These are phyloP conservation scores for Linnaemya tessellans DNA, from an alignment of 2,888 invertebrate species.

Conservation along the genomic window DNA sequence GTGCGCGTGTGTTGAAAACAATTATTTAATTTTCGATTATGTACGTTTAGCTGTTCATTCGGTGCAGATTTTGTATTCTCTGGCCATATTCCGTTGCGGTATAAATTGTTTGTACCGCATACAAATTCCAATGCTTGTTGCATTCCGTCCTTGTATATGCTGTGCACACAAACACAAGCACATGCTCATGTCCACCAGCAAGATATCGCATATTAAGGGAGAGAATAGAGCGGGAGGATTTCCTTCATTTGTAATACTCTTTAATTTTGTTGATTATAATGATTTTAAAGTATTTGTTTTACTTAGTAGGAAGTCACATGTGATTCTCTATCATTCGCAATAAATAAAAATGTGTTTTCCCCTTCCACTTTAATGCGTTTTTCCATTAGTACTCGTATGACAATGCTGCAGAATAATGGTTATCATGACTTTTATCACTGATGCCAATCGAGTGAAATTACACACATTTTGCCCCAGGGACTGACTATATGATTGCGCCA, in stretches of 20 bases:
- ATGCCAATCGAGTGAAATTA: conserved; percentile 68
- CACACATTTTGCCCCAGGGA: conserved; percentile 63
- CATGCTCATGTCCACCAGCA: too few species aligned
- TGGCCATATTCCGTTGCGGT: too few species aligned
- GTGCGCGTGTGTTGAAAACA: background rate
- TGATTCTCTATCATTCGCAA: background rate
- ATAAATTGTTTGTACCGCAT: background rate
- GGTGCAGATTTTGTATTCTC: too few species aligned
- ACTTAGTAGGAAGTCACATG: background rate
- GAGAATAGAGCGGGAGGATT: conserved; percentile 4
- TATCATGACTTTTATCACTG: conserved; percentile 66
- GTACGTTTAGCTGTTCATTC: background rate
- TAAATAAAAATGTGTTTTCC: conserved; percentile 28
- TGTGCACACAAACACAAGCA: background rate
- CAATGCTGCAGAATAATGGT: conserved; percentile 47
- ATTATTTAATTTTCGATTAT: background rate
- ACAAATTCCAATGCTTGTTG: conserved; percentile 7
- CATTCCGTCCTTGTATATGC: background rate
- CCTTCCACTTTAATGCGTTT: conserved; percentile 4
- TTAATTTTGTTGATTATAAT: conserved; percentile 58
- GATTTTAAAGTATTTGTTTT: conserved; percentile 14
- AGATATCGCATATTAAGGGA: too few species aligned
- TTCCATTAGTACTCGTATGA: conserved; percentile 38
- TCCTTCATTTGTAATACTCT: conserved; percentile 33
- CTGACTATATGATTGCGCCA: conserved; percentile 33